Evolutionary conservation across 2,888 invertebrate species (phyloP), one percentile per base, ranked within the genome.

Genomic region (Drosophila leonis): DNA sequence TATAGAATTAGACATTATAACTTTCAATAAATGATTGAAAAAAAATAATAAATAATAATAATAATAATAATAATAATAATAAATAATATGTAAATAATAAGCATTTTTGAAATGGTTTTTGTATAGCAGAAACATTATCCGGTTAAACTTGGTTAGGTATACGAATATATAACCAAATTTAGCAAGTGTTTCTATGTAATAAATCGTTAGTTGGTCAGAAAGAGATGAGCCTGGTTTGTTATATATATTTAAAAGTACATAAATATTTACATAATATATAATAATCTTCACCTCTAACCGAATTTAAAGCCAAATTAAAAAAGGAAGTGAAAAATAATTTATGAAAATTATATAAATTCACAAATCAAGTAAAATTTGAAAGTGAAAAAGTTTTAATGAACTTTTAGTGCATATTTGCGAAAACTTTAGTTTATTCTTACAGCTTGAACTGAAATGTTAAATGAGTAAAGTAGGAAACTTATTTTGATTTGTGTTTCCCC

Each of bases 331-430:
- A 35, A 20, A 15, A 20, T 35, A 49, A 7, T 15, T 24, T 6
- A 24, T 15, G 13, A 24, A 35, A 7, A 12, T 37, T 39, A 27
- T 39, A 37, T 10, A 52, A 37, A 37, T 27, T 24, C n/a, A 24
- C 27, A 27, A n/a, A 24, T 24, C 15, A n/a, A 52, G n/a, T 52
- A 0, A 35, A 37, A 37, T 37, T 37, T n/a, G 6, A 13, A 13
- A 31, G 18, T 31, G 31, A 49, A 49, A 49, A 48, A 29, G 2
- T 48, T 48, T 27, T 29, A 29, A 48, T 29, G n/a, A 48, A 48
- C n/a, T 48, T 48, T 48, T n/a, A 10, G n/a, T 48, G 46, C 2
- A 46, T 13, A 46, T 46, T 27, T 46, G 46, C 7, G 9, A 6
- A 29, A 48, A 29, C 48, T n/a, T 29, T 29, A 29, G n/a, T 10